phyloP scores from a whole-genome alignment of 2,113 vertebrate genomes.

The Nerophis lumbriciformis region DNA sequence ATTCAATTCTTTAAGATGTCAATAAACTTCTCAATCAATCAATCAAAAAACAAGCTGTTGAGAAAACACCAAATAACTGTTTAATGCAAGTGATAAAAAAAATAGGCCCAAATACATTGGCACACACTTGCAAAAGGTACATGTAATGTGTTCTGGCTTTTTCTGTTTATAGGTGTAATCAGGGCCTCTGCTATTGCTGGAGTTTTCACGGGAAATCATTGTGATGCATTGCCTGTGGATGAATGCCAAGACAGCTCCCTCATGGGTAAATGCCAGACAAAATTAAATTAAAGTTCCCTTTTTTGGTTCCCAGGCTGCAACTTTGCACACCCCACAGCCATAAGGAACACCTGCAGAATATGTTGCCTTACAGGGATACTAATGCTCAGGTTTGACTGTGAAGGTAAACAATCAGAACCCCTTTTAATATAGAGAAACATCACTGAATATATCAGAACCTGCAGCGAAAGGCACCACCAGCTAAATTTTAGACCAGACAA shows the following conservation, averaged over 20 bases:
- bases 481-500: conserved; percentile 3
- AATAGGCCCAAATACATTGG: background rate
- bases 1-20: too few species aligned
- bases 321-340: background rate
- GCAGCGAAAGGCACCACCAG: conserved; percentile 3
- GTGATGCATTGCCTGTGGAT: conserved; percentile 31
- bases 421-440: background rate
- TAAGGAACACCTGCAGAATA: background rate
- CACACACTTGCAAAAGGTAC: background rate
- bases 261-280: conserved; percentile 34
- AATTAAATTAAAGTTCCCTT: conserved; percentile 7
- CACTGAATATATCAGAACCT: conserved; percentile 2
- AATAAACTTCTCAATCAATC: too few species aligned
- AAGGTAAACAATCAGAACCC: background rate
- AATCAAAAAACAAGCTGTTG: too few species aligned
- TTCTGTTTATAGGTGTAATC: conserved; percentile 3
- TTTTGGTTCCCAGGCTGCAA: conserved; percentile 6
- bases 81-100: background rate
- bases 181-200: conserved; percentile 19
- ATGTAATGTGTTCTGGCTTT: background rate
- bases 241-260: conserved; percentile 20
- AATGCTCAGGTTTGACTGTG: background rate
- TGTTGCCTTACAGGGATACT: background rate
- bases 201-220: conserved; percentile 14
- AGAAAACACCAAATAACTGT: background rate